Percentiles rank a stretch among this genome's conserved stretches.
Evolutionary conservation across 2,888 invertebrate genomes (phyloP).

Genomic region (Leptinotarsa peninsularis): DNA sequence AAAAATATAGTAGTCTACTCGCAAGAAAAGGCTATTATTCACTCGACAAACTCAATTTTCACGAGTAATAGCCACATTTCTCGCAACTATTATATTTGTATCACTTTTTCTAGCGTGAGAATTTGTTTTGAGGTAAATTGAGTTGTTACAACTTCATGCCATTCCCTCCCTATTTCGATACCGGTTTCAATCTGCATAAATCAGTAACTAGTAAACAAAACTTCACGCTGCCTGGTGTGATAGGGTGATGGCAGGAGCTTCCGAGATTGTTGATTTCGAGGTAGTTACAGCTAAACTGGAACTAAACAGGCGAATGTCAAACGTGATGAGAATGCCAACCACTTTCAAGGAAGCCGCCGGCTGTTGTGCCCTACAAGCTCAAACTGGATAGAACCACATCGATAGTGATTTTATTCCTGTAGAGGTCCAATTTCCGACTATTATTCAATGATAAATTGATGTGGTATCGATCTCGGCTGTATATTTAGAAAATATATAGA

Average conservation of each 20-base stretch:
- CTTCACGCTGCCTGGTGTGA: slow-evolving; percentile 17
- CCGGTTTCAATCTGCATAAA: slow-evolving; percentile 16
- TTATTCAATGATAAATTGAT: not conserved
- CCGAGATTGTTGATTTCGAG: slow-evolving; percentile 55
- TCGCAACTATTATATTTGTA: no score
- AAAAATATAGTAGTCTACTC: no score
- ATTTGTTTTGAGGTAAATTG: no score
- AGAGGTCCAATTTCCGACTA: not conserved
- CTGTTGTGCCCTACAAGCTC: slow-evolving; percentile 20
- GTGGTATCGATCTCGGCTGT: not conserved
- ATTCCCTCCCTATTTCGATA: not conserved
- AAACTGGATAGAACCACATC: not conserved
- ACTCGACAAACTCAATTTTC: no score
- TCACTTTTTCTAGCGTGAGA: no score
- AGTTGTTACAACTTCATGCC: not conserved
- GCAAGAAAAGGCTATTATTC: no score
- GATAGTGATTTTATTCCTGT: not conserved
- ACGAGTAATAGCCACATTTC: no score
- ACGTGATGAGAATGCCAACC: slow-evolving; percentile 55
- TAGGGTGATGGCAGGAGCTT: slow-evolving; percentile 10
- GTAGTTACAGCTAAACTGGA: slow-evolving; percentile 52
- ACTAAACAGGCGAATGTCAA: slow-evolving; percentile 57
- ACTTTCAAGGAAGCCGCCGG: slow-evolving; percentile 41
- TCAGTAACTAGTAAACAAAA: slow-evolving; percentile 20
- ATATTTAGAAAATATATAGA: not conserved